phyloP scores from a whole-genome alignment of 2,888 invertebrate species.

The Ischnus inquisitorius region DNA sequence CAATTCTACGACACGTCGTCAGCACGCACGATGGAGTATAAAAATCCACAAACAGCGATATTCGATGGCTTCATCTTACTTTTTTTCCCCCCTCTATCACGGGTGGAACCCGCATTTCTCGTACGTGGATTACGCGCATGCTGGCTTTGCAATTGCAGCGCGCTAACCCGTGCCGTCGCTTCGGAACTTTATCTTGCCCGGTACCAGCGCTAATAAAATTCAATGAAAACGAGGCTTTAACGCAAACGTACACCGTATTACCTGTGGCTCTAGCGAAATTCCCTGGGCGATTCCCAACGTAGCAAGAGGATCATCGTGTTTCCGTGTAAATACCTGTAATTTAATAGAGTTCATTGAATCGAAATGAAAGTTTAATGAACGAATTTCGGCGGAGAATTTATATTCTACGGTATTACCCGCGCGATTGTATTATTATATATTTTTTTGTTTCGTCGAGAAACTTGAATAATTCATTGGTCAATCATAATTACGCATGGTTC shows the following conservation, averaged over 20 bases:
- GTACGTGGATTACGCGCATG: slow-evolving; percentile 1
- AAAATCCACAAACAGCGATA: not conserved
- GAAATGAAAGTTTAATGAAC: slow-evolving; percentile 11
- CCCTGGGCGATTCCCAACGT: not conserved
- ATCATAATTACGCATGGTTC: not conserved
- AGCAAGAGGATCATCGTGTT: slow-evolving; percentile 1
- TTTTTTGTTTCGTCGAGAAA: not conserved
- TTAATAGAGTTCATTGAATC: slow-evolving; percentile 5
- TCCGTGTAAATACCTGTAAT: not conserved
- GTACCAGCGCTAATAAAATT: slow-evolving; percentile 21
- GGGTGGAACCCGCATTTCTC: not conserved
- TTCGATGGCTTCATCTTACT: slow-evolving; percentile 1
- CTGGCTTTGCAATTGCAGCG: slow-evolving; percentile 8
- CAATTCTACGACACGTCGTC: slow-evolving; percentile 10
- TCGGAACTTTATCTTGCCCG: slow-evolving; percentile 9
- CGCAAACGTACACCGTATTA: slow-evolving; percentile 16
- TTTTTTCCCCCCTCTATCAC: not conserved
- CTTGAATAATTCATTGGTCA: not conserved
- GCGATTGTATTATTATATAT: not conserved
- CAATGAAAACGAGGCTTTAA: slow-evolving; percentile 21
- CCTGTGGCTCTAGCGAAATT: slow-evolving; percentile 5
- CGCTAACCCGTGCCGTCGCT: not conserved
- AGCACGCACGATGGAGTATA: not conserved
- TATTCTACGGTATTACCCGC: not conserved
- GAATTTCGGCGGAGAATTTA: not conserved